Percentiles rank a stretch among this genome's conserved stretches.
phyloP scores from a whole-genome alignment of 1,140 invertebrate genomes.

The Philaenus spumarius region DNA sequence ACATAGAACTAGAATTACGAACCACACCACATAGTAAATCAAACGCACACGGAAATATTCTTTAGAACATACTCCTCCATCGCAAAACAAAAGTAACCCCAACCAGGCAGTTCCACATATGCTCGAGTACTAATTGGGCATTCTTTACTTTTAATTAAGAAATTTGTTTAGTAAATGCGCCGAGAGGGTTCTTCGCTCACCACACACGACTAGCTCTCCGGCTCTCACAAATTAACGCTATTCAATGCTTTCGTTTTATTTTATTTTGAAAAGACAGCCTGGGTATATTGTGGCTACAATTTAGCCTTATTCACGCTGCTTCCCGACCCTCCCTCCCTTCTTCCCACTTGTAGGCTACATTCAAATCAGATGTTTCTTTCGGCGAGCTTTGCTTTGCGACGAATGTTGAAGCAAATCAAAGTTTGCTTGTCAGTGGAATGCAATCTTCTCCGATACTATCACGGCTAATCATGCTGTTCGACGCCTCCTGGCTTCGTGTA shows the following conservation, averaged over 20 bases:
- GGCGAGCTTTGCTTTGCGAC: background rate
- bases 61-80: too few relatives aligned
- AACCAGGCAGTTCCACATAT: too few relatives aligned
- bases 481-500: too few relatives aligned
- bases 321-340: background rate
- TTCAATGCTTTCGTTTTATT: conserved; percentile 19
- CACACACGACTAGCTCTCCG: conserved; percentile 26
- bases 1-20: too few relatives aligned
- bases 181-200: conserved; percentile 27
- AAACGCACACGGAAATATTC: too few relatives aligned
- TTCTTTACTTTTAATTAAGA: too few relatives aligned
- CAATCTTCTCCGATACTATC: background rate
- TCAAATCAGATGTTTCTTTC: conserved; percentile 21
- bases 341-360: conserved; percentile 1
- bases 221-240: conserved; percentile 24
- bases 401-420: background rate
- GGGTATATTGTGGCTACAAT: conserved; percentile 28
- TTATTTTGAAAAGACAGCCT: conserved; percentile 18
- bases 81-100: too few relatives aligned
- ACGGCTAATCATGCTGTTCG: too few relatives aligned
- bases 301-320: conserved; percentile 25
- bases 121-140: too few relatives aligned
- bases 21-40: too few relatives aligned
- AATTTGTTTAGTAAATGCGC: too few relatives aligned
- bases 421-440: background rate